Evolutionary conservation across 2,888 invertebrate species (phyloP).

Genomic region (Daptonema setosum): DNA sequence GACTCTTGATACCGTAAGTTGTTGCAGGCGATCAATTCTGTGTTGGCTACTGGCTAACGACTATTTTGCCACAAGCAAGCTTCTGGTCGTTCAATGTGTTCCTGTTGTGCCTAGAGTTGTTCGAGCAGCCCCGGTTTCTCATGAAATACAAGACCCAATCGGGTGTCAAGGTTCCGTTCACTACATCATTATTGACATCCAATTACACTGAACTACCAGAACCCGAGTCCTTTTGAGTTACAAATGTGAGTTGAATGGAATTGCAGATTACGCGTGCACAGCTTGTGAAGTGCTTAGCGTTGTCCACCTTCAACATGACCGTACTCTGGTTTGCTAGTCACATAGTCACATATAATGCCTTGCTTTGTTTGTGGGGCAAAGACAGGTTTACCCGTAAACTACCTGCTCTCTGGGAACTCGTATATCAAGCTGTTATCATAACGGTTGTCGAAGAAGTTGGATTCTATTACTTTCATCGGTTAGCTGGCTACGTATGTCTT

Average conservation of each 20-base stretch:
- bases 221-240: background rate
- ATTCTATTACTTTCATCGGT: constrained; percentile 65
- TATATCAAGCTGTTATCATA: constrained; percentile 49
- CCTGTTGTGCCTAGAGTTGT: background rate
- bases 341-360: background rate
- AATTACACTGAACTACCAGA: background rate
- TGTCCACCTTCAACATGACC: background rate
- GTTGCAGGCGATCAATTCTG: background rate
- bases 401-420: constrained; percentile 54
- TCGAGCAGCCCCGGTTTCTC: background rate
- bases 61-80: background rate
- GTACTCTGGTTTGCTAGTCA: background rate
- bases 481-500: too few species aligned
- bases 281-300: background rate
- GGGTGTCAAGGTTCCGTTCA: background rate
- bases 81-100: background rate
- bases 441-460: constrained; percentile 54
- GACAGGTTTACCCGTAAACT: constrained; percentile 34
- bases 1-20: too few species aligned
- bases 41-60: background rate
- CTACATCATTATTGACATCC: background rate
- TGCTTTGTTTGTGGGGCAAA: background rate
- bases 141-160: background rate
- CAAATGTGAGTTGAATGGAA: too few species aligned
- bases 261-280: background rate